Evolutionary conservation across 2,797 vertebrate species (phyloP), one percentile per base, ranked within the genome.

Genomic region (Setipinna tenuifilis): DNA sequence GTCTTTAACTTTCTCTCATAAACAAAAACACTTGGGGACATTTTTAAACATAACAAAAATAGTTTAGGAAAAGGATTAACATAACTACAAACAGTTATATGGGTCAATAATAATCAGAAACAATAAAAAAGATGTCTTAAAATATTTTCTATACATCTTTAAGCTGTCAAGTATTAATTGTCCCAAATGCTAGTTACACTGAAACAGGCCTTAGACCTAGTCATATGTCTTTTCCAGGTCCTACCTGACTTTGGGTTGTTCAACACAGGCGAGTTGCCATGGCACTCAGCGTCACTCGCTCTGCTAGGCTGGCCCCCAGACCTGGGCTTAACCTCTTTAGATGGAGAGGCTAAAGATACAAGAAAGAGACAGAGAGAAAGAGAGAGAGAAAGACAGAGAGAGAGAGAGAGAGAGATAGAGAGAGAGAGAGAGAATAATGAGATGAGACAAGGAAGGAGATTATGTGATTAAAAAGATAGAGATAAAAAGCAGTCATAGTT

Each of bases 221-320:
- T 54, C 19, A 83, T 25, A 62, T 14, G 78, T 83, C 17, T 83
- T 31, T 83, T 31, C 2, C n/a, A 41, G 28, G 6, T 21, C 9
- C 19, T 90, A 98, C 98, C 98, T 6, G 98, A 98, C 89, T 97
- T 98, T 62, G 98, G 97, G 91, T 96, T 98, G 92, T 92, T 97
- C 86, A 97, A 96, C 83, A 95, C 94, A 0, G 94, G 94, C 2
- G 95, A 94, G 61, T 94, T 96, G 89, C 95, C 95, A 90, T 95
- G 96, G 90, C 96, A 97, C 14, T 95, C 95, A 0, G 95, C 94
- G 85, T 92, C 90, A 25, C 85, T 14, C 31, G 95, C 94, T 80
- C 92, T 91, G 86, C 94, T 90, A 83, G 95, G 94, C 93, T 94
- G 89, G 35, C 91, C 91, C 0, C 89, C 91, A 0, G 92, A 93